These are phyloP conservation scores for Abramis brama DNA, from an alignment of 2,113 vertebrate species.

Conservation along the genomic window DNA sequence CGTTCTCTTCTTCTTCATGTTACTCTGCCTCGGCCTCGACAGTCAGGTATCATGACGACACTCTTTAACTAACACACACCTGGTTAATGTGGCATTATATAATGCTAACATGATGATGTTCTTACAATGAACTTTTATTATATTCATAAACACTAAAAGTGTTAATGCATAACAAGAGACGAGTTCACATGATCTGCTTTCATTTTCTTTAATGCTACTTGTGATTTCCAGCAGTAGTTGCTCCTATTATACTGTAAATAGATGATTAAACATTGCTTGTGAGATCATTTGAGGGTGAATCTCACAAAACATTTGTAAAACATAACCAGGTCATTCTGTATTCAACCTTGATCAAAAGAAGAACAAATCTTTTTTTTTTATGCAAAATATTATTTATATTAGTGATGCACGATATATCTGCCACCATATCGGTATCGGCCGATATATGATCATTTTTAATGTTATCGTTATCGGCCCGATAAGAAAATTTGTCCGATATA, in stretches of 20 bases:
- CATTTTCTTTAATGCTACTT: neutral
- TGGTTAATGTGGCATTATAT: neutral
- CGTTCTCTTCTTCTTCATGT: constrained; percentile 79
- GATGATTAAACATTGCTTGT: neutral
- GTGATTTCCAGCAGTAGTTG: no score
- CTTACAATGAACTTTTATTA: no score
- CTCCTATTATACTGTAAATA: neutral
- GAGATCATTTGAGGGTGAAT: neutral
- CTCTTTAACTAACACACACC: neutral
- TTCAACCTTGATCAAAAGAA: no score
- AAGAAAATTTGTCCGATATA: no score
- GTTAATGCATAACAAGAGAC: neutral
- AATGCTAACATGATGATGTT: neutral
- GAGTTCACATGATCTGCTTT: neutral
- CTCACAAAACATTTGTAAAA: no score
- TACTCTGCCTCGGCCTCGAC: constrained; percentile 78
- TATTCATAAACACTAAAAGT: neutral
- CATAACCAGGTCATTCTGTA: no score
- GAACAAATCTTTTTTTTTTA: no score
- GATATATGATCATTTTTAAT: no score
- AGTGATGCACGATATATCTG: no score
- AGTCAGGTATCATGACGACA: constrained; percentile 70
- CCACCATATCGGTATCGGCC: no score
- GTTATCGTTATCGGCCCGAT: no score
- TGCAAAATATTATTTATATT: no score